Conservation (phyloP, 2,888 invertebrate species). For the Argynnis bischoffii region DNA sequence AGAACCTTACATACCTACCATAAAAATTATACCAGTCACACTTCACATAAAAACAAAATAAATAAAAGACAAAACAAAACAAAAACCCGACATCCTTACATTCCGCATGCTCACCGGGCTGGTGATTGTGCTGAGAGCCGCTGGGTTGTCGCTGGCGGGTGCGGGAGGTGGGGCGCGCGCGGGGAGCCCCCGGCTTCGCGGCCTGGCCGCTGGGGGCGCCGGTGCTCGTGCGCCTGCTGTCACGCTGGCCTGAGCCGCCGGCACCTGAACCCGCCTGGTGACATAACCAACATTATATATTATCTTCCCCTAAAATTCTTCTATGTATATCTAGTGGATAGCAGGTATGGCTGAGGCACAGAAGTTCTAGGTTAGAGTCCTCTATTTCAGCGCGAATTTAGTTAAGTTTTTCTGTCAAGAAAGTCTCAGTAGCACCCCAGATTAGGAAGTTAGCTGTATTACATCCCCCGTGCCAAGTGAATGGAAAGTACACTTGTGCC, state of each 20-base stretch:
- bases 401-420: no score
- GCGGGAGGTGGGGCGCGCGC: slow-evolving; percentile 51
- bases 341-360: no score
- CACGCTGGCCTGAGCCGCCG: slow-evolving; percentile 62
- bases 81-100: slow-evolving; percentile 24
- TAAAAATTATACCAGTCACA: not conserved
- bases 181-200: slow-evolving; percentile 42
- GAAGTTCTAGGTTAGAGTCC: no score
- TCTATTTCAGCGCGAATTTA: no score
- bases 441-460: no score
- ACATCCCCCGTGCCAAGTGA: no score
- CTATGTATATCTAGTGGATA: not conserved
- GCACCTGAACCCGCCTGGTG: slow-evolving; percentile 61
- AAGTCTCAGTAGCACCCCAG: no score
- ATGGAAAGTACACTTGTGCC: no score
- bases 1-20: not conserved
- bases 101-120: slow-evolving; percentile 49
- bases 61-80: slow-evolving; percentile 7
- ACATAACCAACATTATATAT: slow-evolving; percentile 44
- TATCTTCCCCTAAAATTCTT: not conserved
- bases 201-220: slow-evolving; percentile 48
- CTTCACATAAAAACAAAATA: not conserved
- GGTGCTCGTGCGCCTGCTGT: slow-evolving; percentile 63
- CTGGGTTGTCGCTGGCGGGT: slow-evolving; percentile 55
- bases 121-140: slow-evolving; percentile 57